Percentiles rank a stretch among this genome's conserved stretches.
phyloP scores from a whole-genome alignment of 2,888 invertebrate species.

The Synanthedon andrenaeformis region DNA sequence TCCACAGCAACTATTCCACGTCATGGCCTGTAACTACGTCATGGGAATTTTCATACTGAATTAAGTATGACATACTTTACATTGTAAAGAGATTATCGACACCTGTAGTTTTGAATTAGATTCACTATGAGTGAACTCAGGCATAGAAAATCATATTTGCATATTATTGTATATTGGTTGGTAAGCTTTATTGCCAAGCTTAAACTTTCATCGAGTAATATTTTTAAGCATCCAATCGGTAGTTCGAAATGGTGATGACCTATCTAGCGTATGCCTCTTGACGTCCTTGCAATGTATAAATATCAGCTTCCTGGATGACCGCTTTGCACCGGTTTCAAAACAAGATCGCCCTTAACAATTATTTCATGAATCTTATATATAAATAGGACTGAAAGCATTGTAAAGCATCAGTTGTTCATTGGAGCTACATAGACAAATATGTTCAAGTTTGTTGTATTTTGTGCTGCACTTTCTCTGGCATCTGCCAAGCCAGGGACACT shows the following conservation, averaged over 20 bases:
- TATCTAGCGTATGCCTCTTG: constrained; percentile 25
- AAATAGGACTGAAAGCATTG: constrained; percentile 34
- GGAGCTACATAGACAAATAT: constrained; percentile 59
- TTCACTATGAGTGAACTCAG: too few species aligned
- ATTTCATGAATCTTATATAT: constrained; percentile 42
- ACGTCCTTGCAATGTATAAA: constrained; percentile 46
- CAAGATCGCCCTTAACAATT: constrained; percentile 40
- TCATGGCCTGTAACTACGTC: too few species aligned
- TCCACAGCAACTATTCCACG: too few species aligned
- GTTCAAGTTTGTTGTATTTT: constrained; percentile 71
- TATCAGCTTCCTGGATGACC: constrained; percentile 51
- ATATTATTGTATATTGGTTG: too few species aligned
- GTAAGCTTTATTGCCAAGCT: too few species aligned
- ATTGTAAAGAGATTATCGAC: too few species aligned
- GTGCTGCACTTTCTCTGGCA: constrained; percentile 69
- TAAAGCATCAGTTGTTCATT: constrained; percentile 43
- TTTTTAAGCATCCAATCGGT: too few species aligned
- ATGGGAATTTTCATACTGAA: too few species aligned
- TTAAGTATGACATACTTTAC: too few species aligned
- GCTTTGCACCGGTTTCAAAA: constrained; percentile 54
- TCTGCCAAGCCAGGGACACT: constrained; percentile 44
- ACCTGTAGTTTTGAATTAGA: too few species aligned
- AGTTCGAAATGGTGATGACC: constrained; percentile 30
- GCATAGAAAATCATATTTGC: too few species aligned
- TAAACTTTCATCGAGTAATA: too few species aligned